Conservation (phyloP, 2,888 invertebrate species). For the Glyphotaelius pellucidus region DNA sequence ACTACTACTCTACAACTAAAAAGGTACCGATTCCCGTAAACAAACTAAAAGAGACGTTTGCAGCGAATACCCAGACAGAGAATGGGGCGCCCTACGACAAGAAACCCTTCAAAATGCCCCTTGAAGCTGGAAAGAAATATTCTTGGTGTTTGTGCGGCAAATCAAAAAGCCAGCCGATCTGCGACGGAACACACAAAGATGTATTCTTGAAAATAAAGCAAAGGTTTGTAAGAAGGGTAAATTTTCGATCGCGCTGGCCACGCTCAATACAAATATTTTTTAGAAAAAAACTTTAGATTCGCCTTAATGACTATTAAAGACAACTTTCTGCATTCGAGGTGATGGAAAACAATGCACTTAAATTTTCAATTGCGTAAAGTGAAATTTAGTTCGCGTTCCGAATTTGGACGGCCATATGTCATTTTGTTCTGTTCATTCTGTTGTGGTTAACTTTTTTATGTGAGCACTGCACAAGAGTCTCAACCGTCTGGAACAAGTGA, state of each 20-base stretch:
- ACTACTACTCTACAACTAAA: conserved; percentile 25
- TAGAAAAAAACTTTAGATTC: too few relatives aligned
- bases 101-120: conserved; percentile 88
- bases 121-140: conserved; percentile 88
- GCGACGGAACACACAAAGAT: conserved; percentile 94
- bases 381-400: too few relatives aligned
- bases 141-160: conserved; percentile 97
- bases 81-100: conserved; percentile 91
- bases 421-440: too few relatives aligned
- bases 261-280: neutral
- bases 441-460: too few relatives aligned
- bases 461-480: too few relatives aligned
- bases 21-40: conserved; percentile 80
- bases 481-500: too few relatives aligned
- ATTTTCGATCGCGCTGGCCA: too few relatives aligned
- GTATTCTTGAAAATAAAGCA: conserved; percentile 84
- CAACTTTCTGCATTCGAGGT: too few relatives aligned
- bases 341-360: too few relatives aligned
- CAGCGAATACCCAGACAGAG: conserved; percentile 80
- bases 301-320: too few relatives aligned
- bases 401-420: too few relatives aligned
- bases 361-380: too few relatives aligned
- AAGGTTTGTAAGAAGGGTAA: conserved; percentile 73
- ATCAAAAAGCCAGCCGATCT: conserved; percentile 94
- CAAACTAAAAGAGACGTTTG: conserved; percentile 78